Base-by-base conservation (phyloP, 2,797 vertebrate species). In the Taenioides sp. region DNA sequence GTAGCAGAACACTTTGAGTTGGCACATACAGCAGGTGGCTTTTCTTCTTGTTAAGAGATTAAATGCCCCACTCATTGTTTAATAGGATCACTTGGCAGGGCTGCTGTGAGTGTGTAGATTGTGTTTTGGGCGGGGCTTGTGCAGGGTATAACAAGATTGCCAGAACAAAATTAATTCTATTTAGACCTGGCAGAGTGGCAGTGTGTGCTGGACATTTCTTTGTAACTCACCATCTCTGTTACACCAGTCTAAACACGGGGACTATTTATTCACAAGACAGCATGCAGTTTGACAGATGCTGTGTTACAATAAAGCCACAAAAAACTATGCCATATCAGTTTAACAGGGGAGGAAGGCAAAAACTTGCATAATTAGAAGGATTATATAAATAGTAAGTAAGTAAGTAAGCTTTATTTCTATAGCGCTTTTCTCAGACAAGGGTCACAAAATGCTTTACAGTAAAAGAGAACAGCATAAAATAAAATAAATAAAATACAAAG, bases 21-120 rank as follows among this genome's bases (percentile, higher is more conserved):
- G 65, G 73, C 49, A 72, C 75, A 72, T 55, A 76, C 23, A 66
- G 43, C 61, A 68, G 62, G 43, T 65, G 73, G 73, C 59, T 67
- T 34, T 23, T 28, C 40, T 57, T 16, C 79, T 77, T 76, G 80
- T 86, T 87, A 88, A 81, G 72, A 89, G 81, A 90, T 91, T 85
- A 86, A 87, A 89, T 77, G 73, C 78, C 75, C 70, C 75, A 76
- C 69, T 88, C 65, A 75, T 85, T 87, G 84, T 90, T 89, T 89
- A 89, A 89, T 88, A 86, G 84, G 87, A 90, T 90, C 90, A 88
- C 86, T 87, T 90, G 85, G 87, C 88, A 88, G 81, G 78, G 71
- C 67, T 67, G 1, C 55, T 78, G 49, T 76, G 63, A 73, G 72
- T 78, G 65, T 71, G 59, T 69, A 34, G 55, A 23, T 61, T 78